A percentile compares a stretch with the other conserved stretches of the same genome.
Evolutionary conservation across 2,797 vertebrate species (phyloP).

Genomic region (Sebastes vulpes): DNA sequence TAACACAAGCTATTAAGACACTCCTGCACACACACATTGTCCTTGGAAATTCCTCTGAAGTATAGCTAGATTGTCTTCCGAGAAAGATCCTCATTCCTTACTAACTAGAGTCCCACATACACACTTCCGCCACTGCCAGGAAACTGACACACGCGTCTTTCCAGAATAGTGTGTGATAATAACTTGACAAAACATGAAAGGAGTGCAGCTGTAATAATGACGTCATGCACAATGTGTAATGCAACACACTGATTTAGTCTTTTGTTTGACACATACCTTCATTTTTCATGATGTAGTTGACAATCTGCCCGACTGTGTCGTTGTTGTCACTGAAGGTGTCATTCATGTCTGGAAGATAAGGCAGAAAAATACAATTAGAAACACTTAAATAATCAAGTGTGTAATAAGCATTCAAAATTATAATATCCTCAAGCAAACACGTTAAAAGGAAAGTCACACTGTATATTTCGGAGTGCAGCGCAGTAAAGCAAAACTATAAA

Average conservation of each 20-base stretch:
- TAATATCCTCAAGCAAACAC: neutral
- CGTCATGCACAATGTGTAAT: neutral
- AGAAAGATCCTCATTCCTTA: neutral
- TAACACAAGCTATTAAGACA: neutral
- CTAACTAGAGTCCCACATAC: neutral
- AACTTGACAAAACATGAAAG: neutral
- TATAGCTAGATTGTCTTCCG: neutral
- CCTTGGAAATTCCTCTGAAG: neutral
- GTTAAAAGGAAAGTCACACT: neutral
- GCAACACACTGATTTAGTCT: no score
- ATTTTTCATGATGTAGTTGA: conserved; percentile 97
- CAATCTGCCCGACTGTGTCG: conserved; percentile 95
- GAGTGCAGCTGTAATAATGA: neutral
- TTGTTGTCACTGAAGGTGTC: conserved; percentile 91
- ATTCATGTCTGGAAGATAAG: conserved; percentile 87
- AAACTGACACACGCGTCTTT: conserved; percentile 3
- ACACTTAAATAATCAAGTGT: neutral
- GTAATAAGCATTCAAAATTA: neutral
- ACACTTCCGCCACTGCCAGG: neutral
- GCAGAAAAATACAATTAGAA: neutral
- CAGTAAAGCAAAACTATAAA: neutral
- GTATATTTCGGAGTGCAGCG: neutral
- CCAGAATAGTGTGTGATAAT: neutral
- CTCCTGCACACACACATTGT: neutral
- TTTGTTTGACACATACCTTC: conserved; percentile 87